A percentile compares a stretch with the other conserved stretches of the same genome.
Evolutionary conservation across 2,888 invertebrate genomes (phyloP).

Genomic region (Molorchus minor): DNA sequence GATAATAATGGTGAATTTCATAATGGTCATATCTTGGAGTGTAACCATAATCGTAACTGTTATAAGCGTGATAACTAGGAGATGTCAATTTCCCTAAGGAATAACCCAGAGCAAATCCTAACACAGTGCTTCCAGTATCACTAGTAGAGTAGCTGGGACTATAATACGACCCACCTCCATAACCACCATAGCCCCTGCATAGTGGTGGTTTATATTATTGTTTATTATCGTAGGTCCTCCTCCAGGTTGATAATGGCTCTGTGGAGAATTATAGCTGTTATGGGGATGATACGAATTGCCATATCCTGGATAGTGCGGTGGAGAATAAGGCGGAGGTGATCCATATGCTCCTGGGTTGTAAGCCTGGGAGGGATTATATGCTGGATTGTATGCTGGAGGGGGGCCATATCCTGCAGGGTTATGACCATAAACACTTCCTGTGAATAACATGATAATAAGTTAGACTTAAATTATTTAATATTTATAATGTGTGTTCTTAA

Average conservation of each 20-base stretch:
- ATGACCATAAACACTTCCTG: slow-evolving; percentile 19
- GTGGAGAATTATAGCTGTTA: neutral
- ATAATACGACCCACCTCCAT: slow-evolving; percentile 20
- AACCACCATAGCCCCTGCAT: slow-evolving; percentile 26
- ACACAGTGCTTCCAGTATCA: slow-evolving; percentile 51
- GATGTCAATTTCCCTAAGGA: slow-evolving; percentile 50
- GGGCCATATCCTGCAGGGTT: slow-evolving; percentile 32
- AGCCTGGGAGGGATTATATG: slow-evolving; percentile 43
- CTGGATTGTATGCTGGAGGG: slow-evolving; percentile 43
- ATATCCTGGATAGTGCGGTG: slow-evolving; percentile 28
- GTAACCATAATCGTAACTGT: slow-evolving; percentile 42
- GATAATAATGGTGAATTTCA: slow-evolving; percentile 59
- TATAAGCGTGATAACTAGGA: slow-evolving; percentile 49
- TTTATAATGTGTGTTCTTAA: neutral
- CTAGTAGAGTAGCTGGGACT: slow-evolving; percentile 39
- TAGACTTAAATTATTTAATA: neutral
- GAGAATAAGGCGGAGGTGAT: slow-evolving; percentile 7
- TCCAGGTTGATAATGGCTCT: neutral
- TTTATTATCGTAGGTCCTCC: slow-evolving; percentile 44
- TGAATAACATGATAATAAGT: neutral
- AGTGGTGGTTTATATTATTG: slow-evolving; percentile 49
- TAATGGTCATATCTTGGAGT: slow-evolving; percentile 55
- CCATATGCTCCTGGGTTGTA: slow-evolving; percentile 38
- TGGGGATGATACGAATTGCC: neutral
- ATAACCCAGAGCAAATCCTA: slow-evolving; percentile 55